Conservation (phyloP, 2,797 vertebrate species). For the Phylloscopus collybita region DNA sequence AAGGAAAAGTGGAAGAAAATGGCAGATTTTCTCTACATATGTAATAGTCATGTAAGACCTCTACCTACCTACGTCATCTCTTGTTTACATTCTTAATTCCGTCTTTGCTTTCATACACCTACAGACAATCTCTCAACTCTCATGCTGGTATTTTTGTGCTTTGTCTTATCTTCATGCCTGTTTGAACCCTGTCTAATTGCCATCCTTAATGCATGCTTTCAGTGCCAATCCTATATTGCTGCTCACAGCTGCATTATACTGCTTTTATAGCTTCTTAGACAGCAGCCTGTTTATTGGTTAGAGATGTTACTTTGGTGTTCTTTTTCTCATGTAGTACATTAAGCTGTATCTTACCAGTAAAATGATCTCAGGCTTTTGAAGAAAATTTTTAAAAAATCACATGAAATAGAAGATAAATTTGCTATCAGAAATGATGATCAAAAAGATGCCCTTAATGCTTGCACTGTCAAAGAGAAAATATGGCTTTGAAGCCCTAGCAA, state of each 20-base stretch:
- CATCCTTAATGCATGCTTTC: background rate
- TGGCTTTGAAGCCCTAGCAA: background rate
- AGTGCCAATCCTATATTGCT: background rate
- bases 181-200: background rate
- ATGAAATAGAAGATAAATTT: background rate
- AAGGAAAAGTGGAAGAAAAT: background rate
- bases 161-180: background rate
- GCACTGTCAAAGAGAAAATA: background rate
- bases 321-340: background rate
- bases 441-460: background rate
- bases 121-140: background rate
- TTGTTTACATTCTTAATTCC: background rate
- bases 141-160: background rate
- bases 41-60: background rate
- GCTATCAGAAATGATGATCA: background rate
- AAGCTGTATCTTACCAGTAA: background rate
- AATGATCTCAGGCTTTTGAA: background rate
- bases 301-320: background rate
- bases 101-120: background rate
- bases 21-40: background rate
- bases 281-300: background rate
- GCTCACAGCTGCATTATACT: background rate
- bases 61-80: background rate
- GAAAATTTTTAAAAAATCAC: background rate
- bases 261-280: background rate